Evolutionary conservation across 2,113 vertebrate species (phyloP).

Genomic region (Ceuthmochares aereus): DNA sequence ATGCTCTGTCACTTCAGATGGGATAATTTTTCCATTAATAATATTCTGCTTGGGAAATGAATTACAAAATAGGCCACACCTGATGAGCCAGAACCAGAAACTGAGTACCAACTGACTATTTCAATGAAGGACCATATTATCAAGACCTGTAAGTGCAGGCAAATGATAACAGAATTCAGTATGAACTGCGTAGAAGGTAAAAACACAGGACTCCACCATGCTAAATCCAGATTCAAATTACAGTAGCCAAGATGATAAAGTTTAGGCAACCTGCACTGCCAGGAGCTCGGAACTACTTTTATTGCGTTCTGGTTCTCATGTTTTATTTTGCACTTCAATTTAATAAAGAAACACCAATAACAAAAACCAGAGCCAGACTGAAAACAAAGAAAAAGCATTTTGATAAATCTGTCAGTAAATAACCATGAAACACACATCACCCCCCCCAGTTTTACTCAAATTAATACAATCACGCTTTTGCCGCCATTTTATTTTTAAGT

Average conservation of each 20-base stretch:
- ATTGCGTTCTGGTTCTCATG: background rate
- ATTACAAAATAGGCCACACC: background rate
- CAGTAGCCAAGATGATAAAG: background rate
- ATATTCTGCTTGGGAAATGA: background rate
- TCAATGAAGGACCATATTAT: background rate
- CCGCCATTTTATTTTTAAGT: background rate
- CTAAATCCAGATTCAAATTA: background rate
- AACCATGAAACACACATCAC: background rate
- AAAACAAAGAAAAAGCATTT: background rate
- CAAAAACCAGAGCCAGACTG: background rate
- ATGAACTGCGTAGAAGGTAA: background rate
- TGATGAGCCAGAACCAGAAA: background rate
- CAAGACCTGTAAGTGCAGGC: background rate
- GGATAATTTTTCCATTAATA: background rate
- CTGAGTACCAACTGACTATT: background rate
- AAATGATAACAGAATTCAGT: background rate
- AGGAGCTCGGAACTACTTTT: background rate
- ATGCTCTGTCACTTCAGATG: background rate
- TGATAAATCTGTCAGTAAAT: background rate
- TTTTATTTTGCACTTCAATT: background rate
- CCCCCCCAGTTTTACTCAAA: background rate
- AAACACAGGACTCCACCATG: rapidly evolving
- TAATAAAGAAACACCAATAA: background rate
- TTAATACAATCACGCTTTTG: background rate
- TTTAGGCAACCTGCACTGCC: background rate